A percentile compares a stretch with the other conserved stretches of the same genome.
phyloP scores from a whole-genome alignment of 1,140 invertebrate species.

The Bombus huntii region DNA sequence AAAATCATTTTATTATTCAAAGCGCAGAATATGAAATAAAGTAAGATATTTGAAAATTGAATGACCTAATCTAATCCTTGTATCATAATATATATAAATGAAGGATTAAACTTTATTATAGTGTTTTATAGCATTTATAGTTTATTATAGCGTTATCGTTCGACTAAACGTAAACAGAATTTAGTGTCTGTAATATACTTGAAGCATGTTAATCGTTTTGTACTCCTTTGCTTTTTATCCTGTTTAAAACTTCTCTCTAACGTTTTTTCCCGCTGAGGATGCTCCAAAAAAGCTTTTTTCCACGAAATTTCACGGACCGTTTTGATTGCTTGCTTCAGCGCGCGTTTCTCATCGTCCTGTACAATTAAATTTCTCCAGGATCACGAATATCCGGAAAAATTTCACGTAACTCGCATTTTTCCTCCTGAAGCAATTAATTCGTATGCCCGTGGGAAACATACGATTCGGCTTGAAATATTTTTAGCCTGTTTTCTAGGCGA shows the following conservation, averaged over 20 bases:
- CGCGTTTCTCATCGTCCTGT: neutral
- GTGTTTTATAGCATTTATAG: neutral
- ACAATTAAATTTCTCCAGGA: constrained; percentile 4
- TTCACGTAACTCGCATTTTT: neutral
- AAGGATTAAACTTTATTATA: too few relatives aligned
- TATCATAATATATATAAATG: too few relatives aligned
- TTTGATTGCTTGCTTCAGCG: neutral
- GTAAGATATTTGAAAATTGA: neutral
- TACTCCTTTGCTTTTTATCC: neutral
- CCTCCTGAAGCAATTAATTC: neutral
- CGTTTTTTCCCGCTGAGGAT: neutral
- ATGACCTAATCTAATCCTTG: neutral
- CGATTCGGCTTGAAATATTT: constrained; percentile 4
- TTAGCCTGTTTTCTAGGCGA: neutral
- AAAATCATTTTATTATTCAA: neutral
- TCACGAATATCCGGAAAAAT: neutral
- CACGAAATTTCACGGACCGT: neutral
- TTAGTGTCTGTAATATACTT: neutral
- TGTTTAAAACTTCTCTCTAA: neutral
- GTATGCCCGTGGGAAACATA: neutral
- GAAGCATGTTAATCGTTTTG: neutral
- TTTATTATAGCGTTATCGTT: neutral
- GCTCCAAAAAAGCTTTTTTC: neutral
- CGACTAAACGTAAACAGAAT: neutral
- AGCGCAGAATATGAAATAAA: neutral